phyloP scores from a whole-genome alignment of 2,113 vertebrate genomes.

The Caloenas nicobarica region DNA sequence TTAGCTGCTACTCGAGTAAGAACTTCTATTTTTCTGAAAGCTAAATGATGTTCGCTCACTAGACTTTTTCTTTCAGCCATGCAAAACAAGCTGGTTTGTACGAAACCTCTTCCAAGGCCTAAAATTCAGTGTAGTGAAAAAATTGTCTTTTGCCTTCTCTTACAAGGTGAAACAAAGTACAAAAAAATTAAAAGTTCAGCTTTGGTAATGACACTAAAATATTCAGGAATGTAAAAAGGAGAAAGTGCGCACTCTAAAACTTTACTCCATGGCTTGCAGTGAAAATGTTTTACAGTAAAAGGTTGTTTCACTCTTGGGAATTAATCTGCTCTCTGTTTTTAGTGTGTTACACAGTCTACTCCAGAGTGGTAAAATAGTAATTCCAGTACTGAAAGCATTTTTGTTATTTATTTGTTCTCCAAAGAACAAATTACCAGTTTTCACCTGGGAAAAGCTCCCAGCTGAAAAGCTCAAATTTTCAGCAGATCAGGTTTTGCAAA shows the following conservation, averaged over 20 bases:
- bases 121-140: not conserved
- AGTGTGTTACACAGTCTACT: slow-evolving; percentile 56
- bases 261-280: slow-evolving; percentile 26
- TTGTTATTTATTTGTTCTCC: slow-evolving; percentile 62
- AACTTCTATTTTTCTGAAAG: not conserved
- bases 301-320: slow-evolving; percentile 60
- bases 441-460: slow-evolving; percentile 21
- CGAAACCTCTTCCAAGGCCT: not conserved
- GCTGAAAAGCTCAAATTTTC: slow-evolving; percentile 22
- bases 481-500: slow-evolving; percentile 10
- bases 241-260: not conserved
- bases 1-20: not conserved
- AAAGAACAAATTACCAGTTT: slow-evolving; percentile 65
- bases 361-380: slow-evolving; percentile 40
- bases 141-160: slow-evolving; percentile 15
- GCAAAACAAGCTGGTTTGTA: not conserved
- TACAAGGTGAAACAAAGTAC: slow-evolving; percentile 12
- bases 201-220: slow-evolving; percentile 56
- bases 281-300: slow-evolving; percentile 68
- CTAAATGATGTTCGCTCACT: not conserved
- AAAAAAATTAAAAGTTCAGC: slow-evolving; percentile 27
- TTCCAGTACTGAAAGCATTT: slow-evolving; percentile 62
- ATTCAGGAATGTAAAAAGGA: slow-evolving; percentile 47
- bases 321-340: slow-evolving; percentile 50
- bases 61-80: not conserved